Conservation (phyloP, 2,888 invertebrate species). For the Eulithis testata region DNA sequence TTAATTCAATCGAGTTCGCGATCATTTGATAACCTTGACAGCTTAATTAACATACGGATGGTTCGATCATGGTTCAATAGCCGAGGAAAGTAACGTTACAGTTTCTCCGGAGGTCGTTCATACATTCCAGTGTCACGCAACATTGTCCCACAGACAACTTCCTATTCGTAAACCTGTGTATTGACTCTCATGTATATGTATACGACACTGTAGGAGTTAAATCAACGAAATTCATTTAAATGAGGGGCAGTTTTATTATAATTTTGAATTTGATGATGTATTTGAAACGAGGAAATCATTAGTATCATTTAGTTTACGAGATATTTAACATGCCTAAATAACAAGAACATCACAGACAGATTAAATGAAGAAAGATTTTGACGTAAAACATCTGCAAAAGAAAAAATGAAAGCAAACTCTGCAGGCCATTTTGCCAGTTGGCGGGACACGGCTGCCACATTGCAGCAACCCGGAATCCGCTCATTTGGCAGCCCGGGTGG, state of each 20-base stretch:
- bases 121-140: conserved; percentile 9
- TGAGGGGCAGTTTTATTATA: not conserved
- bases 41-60: conserved; percentile 12
- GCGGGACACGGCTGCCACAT: conserved; percentile 10
- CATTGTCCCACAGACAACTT: conserved; percentile 6
- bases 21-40: conserved; percentile 10
- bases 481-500: conserved; percentile 22
- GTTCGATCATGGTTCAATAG: not conserved
- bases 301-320: too few species aligned
- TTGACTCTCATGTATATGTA: not conserved
- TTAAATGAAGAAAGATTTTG: not conserved
- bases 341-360: not conserved
- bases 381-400: conserved; percentile 2
- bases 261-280: too few species aligned
- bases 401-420: conserved; percentile 1
- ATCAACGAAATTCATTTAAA: not conserved
- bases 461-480: conserved; percentile 14
- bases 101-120: conserved; percentile 2
- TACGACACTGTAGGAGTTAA: not conserved
- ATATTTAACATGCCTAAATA: too few species aligned
- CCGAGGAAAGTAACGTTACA: conserved; percentile 5
- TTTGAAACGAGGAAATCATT: too few species aligned
- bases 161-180: not conserved
- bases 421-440: conserved; percentile 11
- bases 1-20: conserved; percentile 3